Conservation (phyloP, 2,888 invertebrate species). For the Drosophila robusta region DNA sequence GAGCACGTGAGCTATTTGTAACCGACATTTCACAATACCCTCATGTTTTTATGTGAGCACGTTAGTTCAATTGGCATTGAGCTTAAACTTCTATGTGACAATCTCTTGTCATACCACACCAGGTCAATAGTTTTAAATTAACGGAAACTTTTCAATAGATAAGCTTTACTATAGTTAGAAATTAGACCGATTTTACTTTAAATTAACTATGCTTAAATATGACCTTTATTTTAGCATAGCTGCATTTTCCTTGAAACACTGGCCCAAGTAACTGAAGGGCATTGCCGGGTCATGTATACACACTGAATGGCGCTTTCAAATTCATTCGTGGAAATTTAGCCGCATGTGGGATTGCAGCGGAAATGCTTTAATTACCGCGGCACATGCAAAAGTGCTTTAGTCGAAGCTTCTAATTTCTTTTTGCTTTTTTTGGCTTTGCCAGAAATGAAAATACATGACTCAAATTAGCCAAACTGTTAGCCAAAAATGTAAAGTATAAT, state of each 20-base stretch:
- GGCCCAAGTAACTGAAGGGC: not conserved
- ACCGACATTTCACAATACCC: not conserved
- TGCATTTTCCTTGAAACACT: no score
- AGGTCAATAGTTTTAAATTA: no score
- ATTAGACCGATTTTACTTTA: not conserved
- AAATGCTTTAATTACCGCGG: conserved; percentile 61
- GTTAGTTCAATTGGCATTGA: not conserved
- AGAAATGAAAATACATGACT: conserved; percentile 50
- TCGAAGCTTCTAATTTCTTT: conserved; percentile 23
- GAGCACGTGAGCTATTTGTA: conserved; percentile 17
- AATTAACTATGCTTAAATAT: no score
- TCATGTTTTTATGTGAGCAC: not conserved
- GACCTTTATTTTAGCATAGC: no score
- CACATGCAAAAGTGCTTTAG: conserved; percentile 56
- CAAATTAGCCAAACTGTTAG: conserved; percentile 59
- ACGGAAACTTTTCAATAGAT: not conserved
- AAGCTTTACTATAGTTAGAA: not conserved
- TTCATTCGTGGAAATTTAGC: conserved; percentile 35
- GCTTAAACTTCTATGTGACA: no score
- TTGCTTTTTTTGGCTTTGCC: conserved; percentile 5
- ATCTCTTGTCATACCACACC: no score
- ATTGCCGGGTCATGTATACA: conserved; percentile 1
- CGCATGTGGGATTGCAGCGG: conserved; percentile 48
- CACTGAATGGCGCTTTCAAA: not conserved
- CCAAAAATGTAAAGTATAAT: conserved; percentile 55